A percentile compares a stretch with the other conserved stretches of the same genome.
These are phyloP conservation scores for Hiodon tergisus DNA, from an alignment of 2,113 vertebrate species.

Conservation along the genomic window DNA sequence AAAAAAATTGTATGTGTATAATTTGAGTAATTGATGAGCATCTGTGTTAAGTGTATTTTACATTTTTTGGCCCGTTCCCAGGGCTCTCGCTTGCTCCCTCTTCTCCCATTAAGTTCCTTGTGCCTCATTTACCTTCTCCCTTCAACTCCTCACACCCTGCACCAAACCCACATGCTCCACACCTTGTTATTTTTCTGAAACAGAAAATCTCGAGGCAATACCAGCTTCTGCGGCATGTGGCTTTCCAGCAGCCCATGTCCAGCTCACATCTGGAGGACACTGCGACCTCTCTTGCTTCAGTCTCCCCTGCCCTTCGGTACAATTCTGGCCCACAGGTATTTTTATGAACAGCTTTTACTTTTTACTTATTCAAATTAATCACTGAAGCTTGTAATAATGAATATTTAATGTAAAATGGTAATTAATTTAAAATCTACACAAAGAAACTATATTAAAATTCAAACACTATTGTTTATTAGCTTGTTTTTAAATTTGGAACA, in stretches of 20 bases:
- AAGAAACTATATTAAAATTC: no score
- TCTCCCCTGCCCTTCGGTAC: not conserved
- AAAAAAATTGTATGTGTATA: conserved; percentile 50
- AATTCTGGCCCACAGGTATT: conserved; percentile 22
- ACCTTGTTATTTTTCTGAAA: conserved; percentile 31
- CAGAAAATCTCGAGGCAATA: conserved; percentile 49
- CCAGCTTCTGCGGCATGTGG: conserved; percentile 48
- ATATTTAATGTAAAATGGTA: no score
- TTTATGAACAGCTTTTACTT: not conserved
- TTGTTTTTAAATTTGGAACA: not conserved
- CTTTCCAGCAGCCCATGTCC: conserved; percentile 44
- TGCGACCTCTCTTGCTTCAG: not conserved
- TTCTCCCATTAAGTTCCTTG: not conserved
- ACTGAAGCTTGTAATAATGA: no score
- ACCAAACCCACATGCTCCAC: not conserved
- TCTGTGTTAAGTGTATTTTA: conserved; percentile 50
- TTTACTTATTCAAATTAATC: not conserved
- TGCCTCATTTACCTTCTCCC: not conserved
- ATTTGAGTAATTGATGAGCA: conserved; percentile 65
- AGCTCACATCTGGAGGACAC: conserved; percentile 30
- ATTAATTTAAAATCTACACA: no score
- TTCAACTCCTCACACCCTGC: not conserved
- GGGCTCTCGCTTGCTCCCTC: conserved; percentile 14
- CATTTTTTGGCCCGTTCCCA: conserved; percentile 21
- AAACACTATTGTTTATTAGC: no score